Evolutionary conservation across 2,113 vertebrate genomes (phyloP).

Genomic region (Xiphorhynchus elegans): DNA sequence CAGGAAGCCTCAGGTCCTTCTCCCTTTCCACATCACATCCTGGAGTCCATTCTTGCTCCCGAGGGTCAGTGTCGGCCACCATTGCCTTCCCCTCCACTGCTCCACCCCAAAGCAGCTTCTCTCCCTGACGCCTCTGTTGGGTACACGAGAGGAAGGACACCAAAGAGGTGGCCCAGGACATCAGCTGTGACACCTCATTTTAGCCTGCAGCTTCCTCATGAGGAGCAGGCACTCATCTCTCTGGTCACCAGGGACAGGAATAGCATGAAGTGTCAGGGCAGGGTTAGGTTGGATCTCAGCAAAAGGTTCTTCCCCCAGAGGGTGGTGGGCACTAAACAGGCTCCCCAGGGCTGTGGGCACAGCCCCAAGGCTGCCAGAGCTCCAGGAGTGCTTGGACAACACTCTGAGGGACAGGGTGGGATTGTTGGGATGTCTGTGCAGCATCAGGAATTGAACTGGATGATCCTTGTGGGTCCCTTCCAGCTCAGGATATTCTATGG

Average conservation of each 20-base stretch:
- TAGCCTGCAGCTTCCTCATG: background rate
- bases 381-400: fast-evolving
- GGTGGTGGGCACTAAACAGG: background rate
- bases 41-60: fast-evolving
- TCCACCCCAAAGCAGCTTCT: background rate
- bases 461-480: too few species aligned
- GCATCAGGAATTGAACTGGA: too few species aligned
- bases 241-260: background rate
- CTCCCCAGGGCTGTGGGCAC: background rate
- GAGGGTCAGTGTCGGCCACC: background rate
- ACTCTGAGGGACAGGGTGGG: background rate
- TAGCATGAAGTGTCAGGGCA: background rate
- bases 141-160: background rate
- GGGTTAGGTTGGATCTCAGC: fast-evolving
- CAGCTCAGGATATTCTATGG: background rate
- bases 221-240: background rate
- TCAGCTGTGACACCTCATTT: background rate
- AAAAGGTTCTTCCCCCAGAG: background rate
- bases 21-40: background rate
- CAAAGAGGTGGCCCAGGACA: background rate
- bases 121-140: fast-evolving
- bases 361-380: background rate
- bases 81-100: background rate
- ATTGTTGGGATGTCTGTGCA: background rate
- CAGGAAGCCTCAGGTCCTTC: background rate